Evolutionary conservation across 2,888 invertebrate genomes (phyloP), one percentile per base, ranked within the genome.

Genomic region (Hirtodrosophila confusa): DNA sequence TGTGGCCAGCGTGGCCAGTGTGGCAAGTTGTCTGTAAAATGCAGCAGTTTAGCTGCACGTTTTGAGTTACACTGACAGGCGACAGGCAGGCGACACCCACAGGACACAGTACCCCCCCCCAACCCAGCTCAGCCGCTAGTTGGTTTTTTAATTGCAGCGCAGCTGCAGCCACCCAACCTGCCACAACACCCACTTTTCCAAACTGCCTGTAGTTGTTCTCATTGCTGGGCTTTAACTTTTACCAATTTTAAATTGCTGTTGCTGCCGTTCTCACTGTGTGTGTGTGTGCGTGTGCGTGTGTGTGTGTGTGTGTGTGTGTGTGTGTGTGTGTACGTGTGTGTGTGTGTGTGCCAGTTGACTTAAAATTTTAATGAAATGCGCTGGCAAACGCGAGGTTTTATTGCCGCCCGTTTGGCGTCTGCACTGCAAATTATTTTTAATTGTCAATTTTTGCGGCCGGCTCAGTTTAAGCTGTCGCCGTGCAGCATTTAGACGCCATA

Each of bases 401-500:
- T 76, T 74, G 72, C 62, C 57, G 41, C 41, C 73, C 41, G 62
- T 53, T 71, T 45, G 67, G 71, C 56, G 75, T 72, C 85, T 75
- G 82, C 84, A 80, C 86, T 84, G 84, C 60, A 86, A 80, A 80
- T 80, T 80, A 86, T 84, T 86, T 80, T 84, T 84, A 84, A 86
- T 84, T 80, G 84, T 84, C 84, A 71, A 80, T 86, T 80, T 86
- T 58, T 68, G 76, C 39, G 74, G 74, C 64, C 51, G 33, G 45
- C 44, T 31, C 47, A 35, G 9, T 39, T 35, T 29, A 27, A n/a
- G 31, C 29, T n/a, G n/a, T 17, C 17, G 4, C 23, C 41, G 24
- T 68, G 70, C 53, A 55, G 41, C 72, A 66, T 71, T 70, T 65
- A 65, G 65, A 12, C 8, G 36, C 5, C 58, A 11, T 45, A 17